A percentile compares a stretch with the other conserved stretches of the same genome.
phyloP scores from a whole-genome alignment of 2,888 invertebrate genomes.

The Halictus quadricinctus region DNA sequence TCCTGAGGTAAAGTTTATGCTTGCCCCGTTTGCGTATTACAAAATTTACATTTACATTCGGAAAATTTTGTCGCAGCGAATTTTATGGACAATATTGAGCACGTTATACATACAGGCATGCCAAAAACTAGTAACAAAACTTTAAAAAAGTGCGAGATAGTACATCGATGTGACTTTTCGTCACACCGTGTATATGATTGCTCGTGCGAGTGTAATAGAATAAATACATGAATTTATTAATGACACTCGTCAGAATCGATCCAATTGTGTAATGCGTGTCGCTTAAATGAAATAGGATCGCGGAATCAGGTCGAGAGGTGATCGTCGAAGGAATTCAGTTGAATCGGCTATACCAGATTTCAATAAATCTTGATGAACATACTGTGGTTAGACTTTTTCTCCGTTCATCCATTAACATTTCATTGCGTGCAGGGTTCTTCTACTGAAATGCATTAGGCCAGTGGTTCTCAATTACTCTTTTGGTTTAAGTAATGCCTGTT shows the following conservation, averaged over 20 bases:
- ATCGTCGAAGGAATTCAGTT: background rate
- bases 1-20: too few species aligned
- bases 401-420: background rate
- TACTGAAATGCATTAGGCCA: background rate
- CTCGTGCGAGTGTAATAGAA: background rate
- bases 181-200: background rate
- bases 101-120: too few species aligned
- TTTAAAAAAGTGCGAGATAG: background rate
- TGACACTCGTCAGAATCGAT: background rate
- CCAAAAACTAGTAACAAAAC: too few species aligned
- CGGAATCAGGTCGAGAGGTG: background rate
- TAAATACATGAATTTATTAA: background rate
- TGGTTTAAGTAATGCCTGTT: background rate
- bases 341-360: background rate
- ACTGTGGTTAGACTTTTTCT: background rate
- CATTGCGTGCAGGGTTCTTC: background rate
- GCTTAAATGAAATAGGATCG: background rate
- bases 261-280: constrained; percentile 2
- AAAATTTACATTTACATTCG: too few species aligned
- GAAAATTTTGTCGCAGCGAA: too few species aligned
- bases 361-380: background rate
- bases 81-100: too few species aligned
- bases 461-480: background rate
- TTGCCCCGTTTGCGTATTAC: too few species aligned
- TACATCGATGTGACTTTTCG: too few species aligned